Conservation (phyloP, 2,113 vertebrate species). For the Hypanus sabinus region DNA sequence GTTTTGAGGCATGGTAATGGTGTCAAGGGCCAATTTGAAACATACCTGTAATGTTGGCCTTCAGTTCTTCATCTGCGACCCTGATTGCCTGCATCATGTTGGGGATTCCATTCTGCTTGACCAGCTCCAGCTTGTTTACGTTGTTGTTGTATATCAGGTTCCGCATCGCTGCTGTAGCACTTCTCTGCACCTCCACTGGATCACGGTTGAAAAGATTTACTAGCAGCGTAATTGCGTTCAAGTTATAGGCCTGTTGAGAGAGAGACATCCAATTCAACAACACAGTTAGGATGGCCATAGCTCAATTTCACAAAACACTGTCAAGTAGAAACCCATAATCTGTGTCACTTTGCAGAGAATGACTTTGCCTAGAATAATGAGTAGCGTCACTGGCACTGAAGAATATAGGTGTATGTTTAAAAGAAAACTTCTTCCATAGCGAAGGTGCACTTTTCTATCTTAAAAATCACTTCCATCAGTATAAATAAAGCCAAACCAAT, state of each 20-base stretch:
- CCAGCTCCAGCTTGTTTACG: constrained; percentile 79
- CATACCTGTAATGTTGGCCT: constrained; percentile 84
- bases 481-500: not conserved
- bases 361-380: no score
- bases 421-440: not conserved
- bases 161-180: constrained; percentile 79
- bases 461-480: not conserved
- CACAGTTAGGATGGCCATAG: not conserved
- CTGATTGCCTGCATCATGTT: constrained; percentile 66
- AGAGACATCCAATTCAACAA: not conserved
- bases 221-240: constrained; percentile 77
- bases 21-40: not conserved
- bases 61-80: constrained; percentile 81
- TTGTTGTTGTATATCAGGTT: constrained; percentile 89
- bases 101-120: constrained; percentile 75
- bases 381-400: not conserved
- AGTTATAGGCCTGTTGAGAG: constrained; percentile 65
- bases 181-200: constrained; percentile 84
- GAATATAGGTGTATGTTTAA: not conserved
- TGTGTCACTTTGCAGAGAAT: not conserved
- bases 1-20: no score
- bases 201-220: constrained; percentile 83
- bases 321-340: not conserved
- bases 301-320: not conserved
- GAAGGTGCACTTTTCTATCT: not conserved